A percentile compares a stretch with the other conserved stretches of the same genome.
These are phyloP conservation scores for Drosophila barbarae DNA, from an alignment of 2,888 invertebrate genomes.

Conservation along the genomic window DNA sequence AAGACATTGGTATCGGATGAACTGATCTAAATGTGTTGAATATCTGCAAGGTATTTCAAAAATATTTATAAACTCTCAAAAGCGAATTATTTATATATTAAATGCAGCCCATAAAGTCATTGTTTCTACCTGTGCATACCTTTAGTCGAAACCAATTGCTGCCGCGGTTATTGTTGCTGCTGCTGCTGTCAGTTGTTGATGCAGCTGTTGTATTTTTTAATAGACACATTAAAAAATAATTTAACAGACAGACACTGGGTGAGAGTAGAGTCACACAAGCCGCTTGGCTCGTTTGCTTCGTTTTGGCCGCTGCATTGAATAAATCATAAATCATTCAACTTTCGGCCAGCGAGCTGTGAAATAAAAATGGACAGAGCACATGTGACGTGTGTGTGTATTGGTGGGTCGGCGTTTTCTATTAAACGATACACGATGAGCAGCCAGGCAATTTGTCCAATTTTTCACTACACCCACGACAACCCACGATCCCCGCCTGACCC, in stretches of 20 bases:
- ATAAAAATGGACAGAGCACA: conserved; percentile 53
- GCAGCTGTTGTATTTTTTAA: conserved; percentile 75
- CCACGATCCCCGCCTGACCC: background rate
- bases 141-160: conserved; percentile 11
- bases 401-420: conserved; percentile 59
- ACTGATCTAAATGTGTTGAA: background rate
- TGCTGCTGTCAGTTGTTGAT: conserved; percentile 44
- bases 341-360: conserved; percentile 54
- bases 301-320: conserved; percentile 64
- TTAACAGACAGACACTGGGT: conserved; percentile 61
- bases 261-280: conserved; percentile 14
- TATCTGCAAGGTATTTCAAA: background rate
- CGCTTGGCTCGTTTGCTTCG: conserved; percentile 19
- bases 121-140: conserved; percentile 9
- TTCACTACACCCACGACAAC: conserved; percentile 6
- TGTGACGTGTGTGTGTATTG: conserved; percentile 50
- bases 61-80: background rate
- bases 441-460: conserved; percentile 62
- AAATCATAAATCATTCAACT: conserved; percentile 73
- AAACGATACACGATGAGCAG: conserved; percentile 66
- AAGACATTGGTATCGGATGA: background rate
- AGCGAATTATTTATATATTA: background rate
- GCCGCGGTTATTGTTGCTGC: conserved; percentile 20
- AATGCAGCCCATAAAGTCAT: background rate
- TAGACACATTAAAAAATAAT: conserved; percentile 72